Conservation (phyloP, 2,797 vertebrate genomes). For the Acanthurus tractus region DNA sequence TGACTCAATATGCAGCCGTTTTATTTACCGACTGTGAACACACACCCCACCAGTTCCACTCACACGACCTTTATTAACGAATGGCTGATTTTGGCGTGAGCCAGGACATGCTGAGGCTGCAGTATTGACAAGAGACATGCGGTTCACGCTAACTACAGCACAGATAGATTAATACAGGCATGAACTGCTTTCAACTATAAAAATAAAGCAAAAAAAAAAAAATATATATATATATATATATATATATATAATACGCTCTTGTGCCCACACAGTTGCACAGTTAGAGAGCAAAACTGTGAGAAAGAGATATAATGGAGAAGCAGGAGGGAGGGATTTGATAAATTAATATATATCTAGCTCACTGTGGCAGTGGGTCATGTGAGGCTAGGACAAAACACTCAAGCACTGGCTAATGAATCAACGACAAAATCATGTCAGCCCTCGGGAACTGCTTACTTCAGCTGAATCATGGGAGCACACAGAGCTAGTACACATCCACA, state of each 20-base stretch:
- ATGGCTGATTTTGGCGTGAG: constrained; percentile 58
- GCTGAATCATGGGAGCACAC: constrained; percentile 39
- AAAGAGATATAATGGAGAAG: constrained; percentile 4
- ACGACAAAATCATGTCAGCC: constrained; percentile 67
- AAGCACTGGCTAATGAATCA: constrained; percentile 57
- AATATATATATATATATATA: no score
- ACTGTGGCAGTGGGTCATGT: constrained; percentile 78
- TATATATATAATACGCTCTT: background rate
- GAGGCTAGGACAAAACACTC: constrained; percentile 54
- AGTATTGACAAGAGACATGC: constrained; percentile 14
- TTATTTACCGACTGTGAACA: constrained; percentile 76
- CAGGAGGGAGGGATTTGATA: constrained; percentile 2
- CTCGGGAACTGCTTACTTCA: constrained; percentile 59
- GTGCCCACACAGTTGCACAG: background rate
- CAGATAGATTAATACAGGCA: background rate
- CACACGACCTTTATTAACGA: constrained; percentile 76
- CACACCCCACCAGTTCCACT: constrained; percentile 65
- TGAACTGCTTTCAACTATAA: constrained; percentile 2
- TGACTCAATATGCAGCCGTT: constrained; percentile 74
- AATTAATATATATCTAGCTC: constrained; percentile 58
- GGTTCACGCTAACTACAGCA: background rate
- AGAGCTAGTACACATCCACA: background rate
- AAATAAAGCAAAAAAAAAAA: no score
- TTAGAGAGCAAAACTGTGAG: constrained; percentile 5
- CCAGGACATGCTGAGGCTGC: constrained; percentile 42